Base-by-base conservation (phyloP, 2,888 invertebrate genomes). In the Cerastis rubricosa region DNA sequence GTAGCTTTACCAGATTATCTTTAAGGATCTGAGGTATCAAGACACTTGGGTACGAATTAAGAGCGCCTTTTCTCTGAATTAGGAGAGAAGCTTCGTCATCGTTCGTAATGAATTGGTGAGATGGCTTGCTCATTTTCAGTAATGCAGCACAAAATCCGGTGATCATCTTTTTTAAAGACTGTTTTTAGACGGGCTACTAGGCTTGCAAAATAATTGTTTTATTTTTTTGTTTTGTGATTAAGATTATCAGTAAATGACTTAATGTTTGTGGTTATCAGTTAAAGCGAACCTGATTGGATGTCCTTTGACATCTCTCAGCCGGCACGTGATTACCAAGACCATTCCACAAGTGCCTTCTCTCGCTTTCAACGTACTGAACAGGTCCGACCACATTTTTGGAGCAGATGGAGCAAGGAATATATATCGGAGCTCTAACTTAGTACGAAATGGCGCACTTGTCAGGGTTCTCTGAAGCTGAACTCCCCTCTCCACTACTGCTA, bases 1-100 rank as follows among this genome's bases (percentile, higher is more conserved):
- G 74, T 80, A 72, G 87, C 74, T 78, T 78, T 78, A 64, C 83
- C 76, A 85, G 89, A 87, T 88, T 88, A 87, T 87, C 86, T 67
- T 49, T 35, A 47, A 80, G 71, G 70, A 83, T 84, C 83, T 74
- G 71, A 78, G 76, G 83, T 80, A 85, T 81, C 74, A 76, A 70
- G 76, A 83, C 82, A 80, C 81, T 84, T 83, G 65, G 66, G 67
- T 25, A 76, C 29, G 68, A 80, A 84, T 85, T 85, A 80, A 75
- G 75, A 75, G 65, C 49, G 69, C 19, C 63, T 72, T 65, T 74
- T 65, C 59, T 72, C 40, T 66, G 78, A 70, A 82, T 82, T 79
- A 79, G 59, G 49, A 47, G 65, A 35, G 59, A 43, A 59, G 85
- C 49, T 25, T 6, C 78, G 74, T 82, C 85, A 78, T 83, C 47